phyloP scores from a whole-genome alignment of 2,797 vertebrate genomes.

The Lacerta bilineata region DNA sequence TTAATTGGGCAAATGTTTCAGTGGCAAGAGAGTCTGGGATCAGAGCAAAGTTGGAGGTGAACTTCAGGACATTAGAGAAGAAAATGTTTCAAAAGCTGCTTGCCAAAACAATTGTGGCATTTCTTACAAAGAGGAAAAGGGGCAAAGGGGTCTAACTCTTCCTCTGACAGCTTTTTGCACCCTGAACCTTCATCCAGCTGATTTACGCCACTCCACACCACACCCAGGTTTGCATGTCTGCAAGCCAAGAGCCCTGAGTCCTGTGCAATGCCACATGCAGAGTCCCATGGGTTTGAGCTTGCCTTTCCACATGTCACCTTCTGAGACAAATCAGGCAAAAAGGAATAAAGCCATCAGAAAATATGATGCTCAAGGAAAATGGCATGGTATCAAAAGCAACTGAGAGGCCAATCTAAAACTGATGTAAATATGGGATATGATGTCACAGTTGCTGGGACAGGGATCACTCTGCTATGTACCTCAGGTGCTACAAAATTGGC shows the following conservation, averaged over 20 bases:
- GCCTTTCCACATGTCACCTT: not conserved
- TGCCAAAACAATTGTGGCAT: not conserved
- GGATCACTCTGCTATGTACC: constrained; percentile 75
- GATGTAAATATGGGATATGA: not conserved
- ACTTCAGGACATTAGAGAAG: constrained; percentile 4
- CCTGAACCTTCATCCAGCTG: not conserved
- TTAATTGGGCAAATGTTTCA: rapidly evolving
- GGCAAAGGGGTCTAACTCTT: not conserved
- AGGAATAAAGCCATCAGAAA: not conserved
- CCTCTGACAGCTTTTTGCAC: not conserved
- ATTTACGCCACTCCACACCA: not conserved
- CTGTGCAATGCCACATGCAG: not conserved
- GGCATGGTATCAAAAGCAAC: not conserved
- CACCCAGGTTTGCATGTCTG: not conserved
- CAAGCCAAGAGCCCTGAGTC: not conserved
- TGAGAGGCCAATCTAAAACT: not conserved
- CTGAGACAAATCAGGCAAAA: not conserved
- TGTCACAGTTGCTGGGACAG: not conserved
- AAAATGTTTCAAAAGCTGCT: not conserved
- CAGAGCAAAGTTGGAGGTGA: not conserved
- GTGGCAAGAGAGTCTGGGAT: rapidly evolving
- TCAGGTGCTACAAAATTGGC: constrained; percentile 97
- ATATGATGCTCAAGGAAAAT: not conserved
- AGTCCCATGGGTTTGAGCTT: not conserved
- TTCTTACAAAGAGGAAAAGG: not conserved